Base-by-base conservation (phyloP, 1,140 invertebrate genomes). In the Drosophila serrata region DNA sequence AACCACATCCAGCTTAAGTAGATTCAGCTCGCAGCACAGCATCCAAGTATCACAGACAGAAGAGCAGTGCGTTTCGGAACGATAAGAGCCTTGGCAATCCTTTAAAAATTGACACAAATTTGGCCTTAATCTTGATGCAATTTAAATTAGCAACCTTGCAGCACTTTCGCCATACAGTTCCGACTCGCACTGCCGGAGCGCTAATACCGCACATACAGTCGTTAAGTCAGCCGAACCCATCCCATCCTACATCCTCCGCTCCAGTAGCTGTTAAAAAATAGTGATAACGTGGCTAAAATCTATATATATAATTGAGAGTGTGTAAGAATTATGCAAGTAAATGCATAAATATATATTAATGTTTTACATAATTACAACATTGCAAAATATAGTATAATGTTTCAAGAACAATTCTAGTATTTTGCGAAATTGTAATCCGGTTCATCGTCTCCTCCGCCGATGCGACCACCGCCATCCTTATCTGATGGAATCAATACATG, bases 381-480 rank as follows among this genome's bases (percentile, higher is more conserved):
- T 69, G 75, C 76, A 87, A 78, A 53, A 68, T 88, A 84, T 87
- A 70, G 75, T 58, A 72, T 88, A 90, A 81, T 85, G 81, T 90
- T 90, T 79, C 53, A 90, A 84, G 79, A 68, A 55, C 8, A 37
- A 45, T 57, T 56, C 27, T 93, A 94, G 91, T 94, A 94, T 92
- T 94, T 94, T 0, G 94, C 88, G 11, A 93, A 91, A 75, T 95
- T 95, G 81, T 93, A 94, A 6, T 93, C 92, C 4, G 94, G 93
- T 40, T 94, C 94, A 59, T 92, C 91, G 4, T 85, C 90, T 24
- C 92, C 86, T 0, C 93, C 94, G 12, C 86, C 94, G 53, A 81
- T 62, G 3, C 81, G 88, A 24, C 92, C 82, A 0, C 93, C 94
- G n/a, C 85, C 94, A 46, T n/a, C n/a, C n/a, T n/a, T n/a, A n/a